Percentiles rank a stretch among this genome's conserved stretches.
Evolutionary conservation across 2,797 vertebrate genomes (phyloP).

Genomic region (Spinus pinus): DNA sequence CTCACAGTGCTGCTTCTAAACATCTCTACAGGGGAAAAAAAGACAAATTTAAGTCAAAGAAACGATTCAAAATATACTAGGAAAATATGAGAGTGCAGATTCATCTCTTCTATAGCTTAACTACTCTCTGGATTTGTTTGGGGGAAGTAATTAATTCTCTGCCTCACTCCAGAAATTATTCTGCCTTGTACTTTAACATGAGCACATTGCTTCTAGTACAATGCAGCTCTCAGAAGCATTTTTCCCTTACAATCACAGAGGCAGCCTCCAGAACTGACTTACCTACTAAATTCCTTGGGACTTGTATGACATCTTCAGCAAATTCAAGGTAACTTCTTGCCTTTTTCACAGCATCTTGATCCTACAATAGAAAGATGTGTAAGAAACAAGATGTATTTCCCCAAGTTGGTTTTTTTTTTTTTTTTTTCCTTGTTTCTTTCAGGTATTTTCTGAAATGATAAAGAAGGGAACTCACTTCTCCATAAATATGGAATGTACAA

Average conservation of each 20-base stretch:
- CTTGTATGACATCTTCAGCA: slow-evolving; percentile 96
- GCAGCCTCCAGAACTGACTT: slow-evolving; percentile 45
- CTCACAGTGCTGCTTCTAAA: background rate
- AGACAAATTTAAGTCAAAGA: background rate
- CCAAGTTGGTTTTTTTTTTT: background rate
- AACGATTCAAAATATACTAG: background rate
- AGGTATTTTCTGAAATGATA: background rate
- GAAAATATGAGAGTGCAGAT: background rate
- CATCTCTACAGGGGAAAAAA: background rate
- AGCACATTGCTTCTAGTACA: background rate
- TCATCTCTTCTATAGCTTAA: background rate
- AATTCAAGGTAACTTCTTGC: slow-evolving; percentile 97
- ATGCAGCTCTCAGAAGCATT: background rate
- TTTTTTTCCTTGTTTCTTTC: background rate
- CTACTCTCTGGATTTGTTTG: background rate
- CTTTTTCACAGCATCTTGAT: slow-evolving; percentile 95
- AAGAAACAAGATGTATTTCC: background rate
- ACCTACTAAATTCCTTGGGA: slow-evolving; percentile 98
- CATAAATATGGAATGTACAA: slow-evolving; percentile 99
- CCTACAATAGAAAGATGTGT: slow-evolving; percentile 68
- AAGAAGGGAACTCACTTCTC: slow-evolving; percentile 83
- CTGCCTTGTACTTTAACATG: background rate
- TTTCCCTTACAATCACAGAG: background rate
- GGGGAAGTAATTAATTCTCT: background rate
- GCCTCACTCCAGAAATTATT: background rate